These are phyloP conservation scores for Microhierax caerulescens DNA, from an alignment of 2,797 vertebrate genomes.

Conservation along the genomic window DNA sequence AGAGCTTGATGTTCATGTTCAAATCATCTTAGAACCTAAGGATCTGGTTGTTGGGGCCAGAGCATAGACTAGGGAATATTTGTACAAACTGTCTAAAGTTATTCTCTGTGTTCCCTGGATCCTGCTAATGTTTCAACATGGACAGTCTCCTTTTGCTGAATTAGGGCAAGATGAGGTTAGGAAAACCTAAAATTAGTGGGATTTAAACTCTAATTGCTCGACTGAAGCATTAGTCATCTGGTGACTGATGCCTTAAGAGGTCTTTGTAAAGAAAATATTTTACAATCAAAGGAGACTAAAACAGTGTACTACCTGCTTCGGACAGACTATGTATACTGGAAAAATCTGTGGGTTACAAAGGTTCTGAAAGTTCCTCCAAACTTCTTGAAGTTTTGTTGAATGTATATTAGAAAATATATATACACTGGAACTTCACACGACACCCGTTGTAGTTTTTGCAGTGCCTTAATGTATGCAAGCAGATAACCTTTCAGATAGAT, in stretches of 20 bases:
- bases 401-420: background rate
- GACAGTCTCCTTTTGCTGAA: background rate
- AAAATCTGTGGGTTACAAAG: background rate
- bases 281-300: background rate
- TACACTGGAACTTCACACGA: background rate
- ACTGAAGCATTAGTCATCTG: background rate
- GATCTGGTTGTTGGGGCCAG: background rate
- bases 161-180: conserved; percentile 37
- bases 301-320: background rate
- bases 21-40: conserved; percentile 10
- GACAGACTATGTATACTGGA: background rate
- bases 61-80: conserved; percentile 14
- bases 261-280: conserved; percentile 2
- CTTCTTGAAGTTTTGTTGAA: background rate
- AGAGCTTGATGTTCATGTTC: background rate
- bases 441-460: background rate
- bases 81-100: conserved; percentile 2
- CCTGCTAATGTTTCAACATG: background rate
- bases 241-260: background rate
- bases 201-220: conserved; percentile 40
- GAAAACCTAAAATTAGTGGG: conserved; percentile 58
- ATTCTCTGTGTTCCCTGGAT: conserved; percentile 4
- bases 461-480: background rate
- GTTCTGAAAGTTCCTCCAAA: background rate
- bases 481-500: background rate